Conservation (phyloP, 2,888 invertebrate species). For the Parnassius apollo region DNA sequence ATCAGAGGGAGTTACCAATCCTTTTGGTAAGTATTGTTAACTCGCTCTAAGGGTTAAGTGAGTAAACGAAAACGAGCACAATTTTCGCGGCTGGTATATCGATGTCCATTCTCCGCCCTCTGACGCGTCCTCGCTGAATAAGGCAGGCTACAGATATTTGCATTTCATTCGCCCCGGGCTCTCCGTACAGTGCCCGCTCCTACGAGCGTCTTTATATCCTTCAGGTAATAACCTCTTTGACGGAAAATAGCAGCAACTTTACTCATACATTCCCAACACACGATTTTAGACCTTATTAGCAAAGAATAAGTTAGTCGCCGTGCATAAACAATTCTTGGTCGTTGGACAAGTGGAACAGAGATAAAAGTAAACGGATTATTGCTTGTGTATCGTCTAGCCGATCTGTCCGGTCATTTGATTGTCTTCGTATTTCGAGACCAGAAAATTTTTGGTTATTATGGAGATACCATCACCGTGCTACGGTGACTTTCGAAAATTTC, state of each 20-base stretch:
- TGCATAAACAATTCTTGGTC: conserved; percentile 37
- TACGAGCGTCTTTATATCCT: conserved; percentile 60
- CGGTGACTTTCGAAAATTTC: too few relatives aligned
- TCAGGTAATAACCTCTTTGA: conserved; percentile 80
- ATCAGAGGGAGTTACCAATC: too few relatives aligned
- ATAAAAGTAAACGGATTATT: conserved; percentile 80
- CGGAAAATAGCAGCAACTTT: conserved; percentile 49
- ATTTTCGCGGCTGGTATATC: conserved; percentile 19
- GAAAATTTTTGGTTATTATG: conserved; percentile 1
- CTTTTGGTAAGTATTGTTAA: too few relatives aligned
- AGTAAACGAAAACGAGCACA: too few relatives aligned
- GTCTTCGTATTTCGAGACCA: conserved; percentile 14
- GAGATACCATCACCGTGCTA: too few relatives aligned
- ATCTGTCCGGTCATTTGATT: conserved; percentile 51
- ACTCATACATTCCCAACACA: neutral
- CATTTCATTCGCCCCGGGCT: conserved; percentile 71
- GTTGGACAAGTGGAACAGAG: conserved; percentile 60
- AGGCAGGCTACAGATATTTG: conserved; percentile 62
- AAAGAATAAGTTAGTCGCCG: conserved; percentile 27
- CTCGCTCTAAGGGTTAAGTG: too few relatives aligned
- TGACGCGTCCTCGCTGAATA: conserved; percentile 29
- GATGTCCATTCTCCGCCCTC: conserved; percentile 31
- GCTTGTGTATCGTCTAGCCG: conserved; percentile 63
- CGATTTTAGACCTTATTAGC: conserved; percentile 35
- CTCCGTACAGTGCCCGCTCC: conserved; percentile 36